Percentiles rank a stretch among this genome's conserved stretches.
These are phyloP conservation scores for Pluvianellus socialis DNA, from an alignment of 2,113 vertebrate genomes.

Conservation along the genomic window DNA sequence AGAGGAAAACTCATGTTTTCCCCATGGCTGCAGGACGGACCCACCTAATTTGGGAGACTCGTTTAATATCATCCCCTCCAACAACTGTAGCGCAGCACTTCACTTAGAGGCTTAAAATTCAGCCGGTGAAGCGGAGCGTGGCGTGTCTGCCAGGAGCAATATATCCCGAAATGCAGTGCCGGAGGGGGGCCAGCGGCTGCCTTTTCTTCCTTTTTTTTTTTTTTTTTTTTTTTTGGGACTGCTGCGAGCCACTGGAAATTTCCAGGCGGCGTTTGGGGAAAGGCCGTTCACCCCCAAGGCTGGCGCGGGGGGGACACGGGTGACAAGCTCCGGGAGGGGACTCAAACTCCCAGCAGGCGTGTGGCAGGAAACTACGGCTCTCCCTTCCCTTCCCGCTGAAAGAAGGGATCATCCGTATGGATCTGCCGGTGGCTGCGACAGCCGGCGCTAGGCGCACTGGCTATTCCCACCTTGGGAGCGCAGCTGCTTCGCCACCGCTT, in stretches of 20 bases:
- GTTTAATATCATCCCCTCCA: background rate
- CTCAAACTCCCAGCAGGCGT: constrained; percentile 49
- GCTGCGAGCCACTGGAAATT: constrained; percentile 10
- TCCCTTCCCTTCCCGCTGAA: background rate
- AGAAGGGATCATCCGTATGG: rapidly evolving
- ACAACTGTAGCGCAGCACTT: background rate
- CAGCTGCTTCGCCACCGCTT: background rate
- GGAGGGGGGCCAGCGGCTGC: background rate
- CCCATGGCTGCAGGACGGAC: rapidly evolving
- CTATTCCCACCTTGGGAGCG: background rate
- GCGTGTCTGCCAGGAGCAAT: background rate
- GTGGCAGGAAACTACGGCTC: background rate
- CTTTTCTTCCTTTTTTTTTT: background rate
- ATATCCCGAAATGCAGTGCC: background rate
- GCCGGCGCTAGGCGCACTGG: background rate
- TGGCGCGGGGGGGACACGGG: background rate
- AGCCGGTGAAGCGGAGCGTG: background rate
- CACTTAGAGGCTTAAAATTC: background rate
- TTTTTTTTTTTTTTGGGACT: background rate
- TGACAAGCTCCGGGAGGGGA: background rate
- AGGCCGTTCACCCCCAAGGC: background rate
- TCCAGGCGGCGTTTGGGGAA: background rate
- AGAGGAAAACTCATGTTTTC: background rate
- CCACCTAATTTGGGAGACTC: background rate
- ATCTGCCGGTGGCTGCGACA: background rate